Evolutionary conservation across 2,888 invertebrate species (phyloP).

Genomic region (Polydrusus pterygomalis): DNA sequence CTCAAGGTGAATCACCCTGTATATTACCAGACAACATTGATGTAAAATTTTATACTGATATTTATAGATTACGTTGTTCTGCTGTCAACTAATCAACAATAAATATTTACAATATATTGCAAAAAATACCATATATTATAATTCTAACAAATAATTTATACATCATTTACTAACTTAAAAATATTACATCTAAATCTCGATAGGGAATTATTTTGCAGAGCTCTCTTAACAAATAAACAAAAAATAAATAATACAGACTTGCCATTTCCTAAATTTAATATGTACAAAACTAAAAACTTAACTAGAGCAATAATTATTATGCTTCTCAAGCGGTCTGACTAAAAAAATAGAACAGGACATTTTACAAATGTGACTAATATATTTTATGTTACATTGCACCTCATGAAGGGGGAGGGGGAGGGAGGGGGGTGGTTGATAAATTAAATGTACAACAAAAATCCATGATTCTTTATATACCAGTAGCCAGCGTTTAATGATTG

Average conservation of each 20-base stretch:
- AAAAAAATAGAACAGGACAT: constrained; percentile 45
- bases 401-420: too few relatives aligned
- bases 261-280: constrained; percentile 46
- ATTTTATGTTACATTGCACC: constrained; percentile 44
- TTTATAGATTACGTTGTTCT: neutral
- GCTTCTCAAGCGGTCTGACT: constrained; percentile 51
- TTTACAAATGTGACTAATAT: constrained; percentile 49
- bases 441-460: neutral
- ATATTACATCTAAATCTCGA: constrained; percentile 35
- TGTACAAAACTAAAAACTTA: constrained; percentile 53
- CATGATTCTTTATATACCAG: too few relatives aligned
- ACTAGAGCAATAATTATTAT: constrained; percentile 48
- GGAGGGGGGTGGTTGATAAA: too few relatives aligned
- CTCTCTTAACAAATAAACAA: constrained; percentile 38
- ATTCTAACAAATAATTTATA: constrained; percentile 45
- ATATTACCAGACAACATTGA: too few relatives aligned
- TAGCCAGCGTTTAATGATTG: too few relatives aligned
- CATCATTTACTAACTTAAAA: constrained; percentile 36
- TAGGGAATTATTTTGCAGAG: constrained; percentile 48
- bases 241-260: constrained; percentile 55
- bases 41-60: neutral
- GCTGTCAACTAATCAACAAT: constrained; percentile 23
- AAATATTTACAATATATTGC: constrained; percentile 32
- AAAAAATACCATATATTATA: constrained; percentile 30
- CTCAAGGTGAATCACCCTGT: too few relatives aligned